Base-by-base conservation (phyloP, 2,113 vertebrate genomes). In the Chunga burmeisteri region DNA sequence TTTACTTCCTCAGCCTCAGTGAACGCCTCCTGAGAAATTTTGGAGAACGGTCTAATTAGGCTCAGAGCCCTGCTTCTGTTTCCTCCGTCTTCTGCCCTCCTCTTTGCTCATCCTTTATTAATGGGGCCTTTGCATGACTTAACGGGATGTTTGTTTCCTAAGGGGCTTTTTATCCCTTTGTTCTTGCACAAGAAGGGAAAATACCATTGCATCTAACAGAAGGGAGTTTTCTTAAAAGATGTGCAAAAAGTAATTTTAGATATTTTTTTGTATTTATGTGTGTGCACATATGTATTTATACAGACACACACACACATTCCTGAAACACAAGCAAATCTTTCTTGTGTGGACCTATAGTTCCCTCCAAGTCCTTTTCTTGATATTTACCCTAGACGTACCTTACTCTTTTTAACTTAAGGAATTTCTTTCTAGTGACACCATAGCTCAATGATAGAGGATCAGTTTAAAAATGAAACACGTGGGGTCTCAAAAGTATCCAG, bases 71-170 rank as follows among this genome's bases (percentile, higher is more conserved):
- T 4, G 32, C 88, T 61, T 58, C 30, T 44, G 32, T n/a, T 92
- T 53, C 42, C 75, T 26, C 40, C 34, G 3, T 68, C 71, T 92
- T 23, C 88, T 87, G 81, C 85, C 67, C 72, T 79, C 49, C 65
- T 59, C 70, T 42, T 21, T 0, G 1, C 91, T 97, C 96, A 96
- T 96, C 77, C 86, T 88, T 96, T 96, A 92, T 95, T 96, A 26
- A 96, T 84, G 77, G 50, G 47, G 46, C 73, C 83, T 92, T 86
- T 55, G 75, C 38, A 3, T 66, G 91, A 78, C 50, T 42, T 56
- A 61, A 70, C 1, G 9, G 75, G 59, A 59, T 83, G 86, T 59
- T 52, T 81, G 8, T 50, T 84, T 80, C 96, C 71, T 72, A 11
- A 81, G 81, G 81, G 74, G 50, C 44, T 79, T 74, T 72, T 70